phyloP scores from a whole-genome alignment of 2,888 invertebrate genomes.

The Temnothorax ravouxi region DNA sequence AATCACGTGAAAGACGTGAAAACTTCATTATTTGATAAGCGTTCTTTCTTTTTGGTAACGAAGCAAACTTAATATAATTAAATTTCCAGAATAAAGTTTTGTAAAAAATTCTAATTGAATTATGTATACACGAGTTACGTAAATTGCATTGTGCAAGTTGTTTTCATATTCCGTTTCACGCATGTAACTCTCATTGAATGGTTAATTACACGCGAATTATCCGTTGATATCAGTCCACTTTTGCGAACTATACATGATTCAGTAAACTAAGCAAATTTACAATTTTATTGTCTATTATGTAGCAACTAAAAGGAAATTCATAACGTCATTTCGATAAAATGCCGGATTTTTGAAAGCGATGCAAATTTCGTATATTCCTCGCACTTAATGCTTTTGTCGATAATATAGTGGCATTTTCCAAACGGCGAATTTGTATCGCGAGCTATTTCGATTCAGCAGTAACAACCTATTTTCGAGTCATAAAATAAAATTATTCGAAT shows the following conservation, averaged over 20 bases:
- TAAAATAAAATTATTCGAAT: constrained; percentile 39
- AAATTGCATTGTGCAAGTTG: background rate
- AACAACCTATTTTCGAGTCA: background rate
- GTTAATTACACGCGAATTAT: background rate
- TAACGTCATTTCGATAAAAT: background rate
- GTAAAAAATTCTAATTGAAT: background rate
- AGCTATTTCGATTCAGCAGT: background rate
- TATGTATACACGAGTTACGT: background rate
- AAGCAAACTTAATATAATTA: background rate
- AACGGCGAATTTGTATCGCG: constrained; percentile 18
- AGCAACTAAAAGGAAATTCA: background rate
- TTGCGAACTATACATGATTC: background rate
- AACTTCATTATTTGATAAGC: constrained; percentile 31
- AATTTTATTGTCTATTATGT: background rate
- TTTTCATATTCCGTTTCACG: background rate
- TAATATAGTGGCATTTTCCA: constrained; percentile 11
- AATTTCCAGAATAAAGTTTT: background rate
- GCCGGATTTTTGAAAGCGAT: background rate
- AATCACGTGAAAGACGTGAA: constrained; percentile 1
- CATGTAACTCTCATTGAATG: background rate
- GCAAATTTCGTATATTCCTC: constrained; percentile 1
- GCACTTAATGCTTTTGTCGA: constrained; percentile 5
- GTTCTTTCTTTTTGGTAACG: background rate
- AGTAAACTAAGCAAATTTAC: background rate
- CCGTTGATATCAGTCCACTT: background rate